Conservation (phyloP, 2,797 vertebrate species). For the Sebastes diploproa region DNA sequence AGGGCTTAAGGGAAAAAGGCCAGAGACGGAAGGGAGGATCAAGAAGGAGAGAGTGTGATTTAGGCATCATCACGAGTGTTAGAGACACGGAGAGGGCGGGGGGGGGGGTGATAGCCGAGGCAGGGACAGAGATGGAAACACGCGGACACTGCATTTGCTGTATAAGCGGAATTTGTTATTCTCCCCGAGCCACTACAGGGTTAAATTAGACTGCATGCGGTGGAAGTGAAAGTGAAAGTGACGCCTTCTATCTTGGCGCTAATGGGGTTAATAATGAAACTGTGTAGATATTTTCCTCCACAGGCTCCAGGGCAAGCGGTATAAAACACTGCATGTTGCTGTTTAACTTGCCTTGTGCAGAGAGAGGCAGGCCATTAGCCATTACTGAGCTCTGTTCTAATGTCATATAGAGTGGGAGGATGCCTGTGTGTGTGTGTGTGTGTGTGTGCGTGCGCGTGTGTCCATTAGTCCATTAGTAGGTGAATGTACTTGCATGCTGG, state of each 20-base stretch:
- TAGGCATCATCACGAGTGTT: slow-evolving; percentile 26
- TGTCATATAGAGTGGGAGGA: slow-evolving; percentile 49
- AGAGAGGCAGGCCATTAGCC: slow-evolving; percentile 66
- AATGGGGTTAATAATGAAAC: slow-evolving; percentile 70
- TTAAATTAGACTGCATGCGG: slow-evolving; percentile 37
- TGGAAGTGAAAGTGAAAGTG: slow-evolving; percentile 3
- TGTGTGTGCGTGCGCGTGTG: neutral
- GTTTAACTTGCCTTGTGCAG: slow-evolving; percentile 51
- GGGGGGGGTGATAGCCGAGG: neutral
- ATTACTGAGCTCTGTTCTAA: slow-evolving; percentile 50
- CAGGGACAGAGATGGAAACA: slow-evolving; percentile 4
- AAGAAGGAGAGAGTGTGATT: slow-evolving; percentile 35
- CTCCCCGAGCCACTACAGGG: slow-evolving; percentile 14
- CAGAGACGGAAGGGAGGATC: slow-evolving; percentile 29
- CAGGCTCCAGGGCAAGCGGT: slow-evolving; percentile 24
- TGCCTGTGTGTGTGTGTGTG: slow-evolving; percentile 7
- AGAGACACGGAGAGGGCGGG: slow-evolving; percentile 2
- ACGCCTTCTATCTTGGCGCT: slow-evolving; percentile 24
- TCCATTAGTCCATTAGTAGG: slow-evolving; percentile 44
- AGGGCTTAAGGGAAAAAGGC: slow-evolving; percentile 61
- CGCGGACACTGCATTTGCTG: slow-evolving; percentile 12
- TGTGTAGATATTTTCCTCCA: slow-evolving; percentile 26
- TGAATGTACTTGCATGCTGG: slow-evolving; percentile 25
- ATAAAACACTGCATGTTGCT: slow-evolving; percentile 43
- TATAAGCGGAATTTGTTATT: neutral